These are phyloP conservation scores for Tromatobia lineatoria DNA, from an alignment of 2,888 invertebrate species.

Conservation along the genomic window DNA sequence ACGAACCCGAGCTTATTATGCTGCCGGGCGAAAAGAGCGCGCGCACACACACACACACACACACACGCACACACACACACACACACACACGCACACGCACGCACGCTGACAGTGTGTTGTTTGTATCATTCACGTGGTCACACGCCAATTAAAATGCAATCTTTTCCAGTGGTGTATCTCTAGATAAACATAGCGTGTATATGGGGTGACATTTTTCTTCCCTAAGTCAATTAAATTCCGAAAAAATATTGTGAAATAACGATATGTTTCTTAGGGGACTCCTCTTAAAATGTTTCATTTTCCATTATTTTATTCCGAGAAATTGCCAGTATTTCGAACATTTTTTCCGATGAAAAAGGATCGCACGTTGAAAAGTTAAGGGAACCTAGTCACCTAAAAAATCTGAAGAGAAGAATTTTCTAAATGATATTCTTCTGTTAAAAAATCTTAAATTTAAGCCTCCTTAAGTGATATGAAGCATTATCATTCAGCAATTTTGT, in stretches of 20 bases:
- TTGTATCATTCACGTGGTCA: slow-evolving; percentile 9
- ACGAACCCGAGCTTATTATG: slow-evolving; percentile 68
- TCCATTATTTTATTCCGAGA: too few relatives aligned
- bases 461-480: too few relatives aligned
- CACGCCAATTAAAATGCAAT: slow-evolving; percentile 38
- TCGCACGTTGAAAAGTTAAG: too few relatives aligned
- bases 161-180: slow-evolving; percentile 7
- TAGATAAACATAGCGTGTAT: background rate
- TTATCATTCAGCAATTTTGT: too few relatives aligned
- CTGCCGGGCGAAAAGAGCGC: slow-evolving; percentile 55
- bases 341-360: too few relatives aligned
- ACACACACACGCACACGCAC: too few relatives aligned
- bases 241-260: slow-evolving; percentile 2
- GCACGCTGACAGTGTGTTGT: background rate
- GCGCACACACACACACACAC: background rate
- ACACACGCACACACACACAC: background rate
- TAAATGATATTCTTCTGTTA: too few relatives aligned
- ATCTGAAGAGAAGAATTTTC: too few relatives aligned
- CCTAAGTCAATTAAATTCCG: background rate
- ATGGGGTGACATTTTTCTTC: slow-evolving; percentile 11
- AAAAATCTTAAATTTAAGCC: too few relatives aligned
- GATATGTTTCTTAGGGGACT: background rate
- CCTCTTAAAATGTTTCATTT: background rate
- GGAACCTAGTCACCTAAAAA: too few relatives aligned
- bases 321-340: too few relatives aligned